Evolutionary conservation across 2,113 vertebrate species (phyloP).

Genomic region (Bujurquina vittata): DNA sequence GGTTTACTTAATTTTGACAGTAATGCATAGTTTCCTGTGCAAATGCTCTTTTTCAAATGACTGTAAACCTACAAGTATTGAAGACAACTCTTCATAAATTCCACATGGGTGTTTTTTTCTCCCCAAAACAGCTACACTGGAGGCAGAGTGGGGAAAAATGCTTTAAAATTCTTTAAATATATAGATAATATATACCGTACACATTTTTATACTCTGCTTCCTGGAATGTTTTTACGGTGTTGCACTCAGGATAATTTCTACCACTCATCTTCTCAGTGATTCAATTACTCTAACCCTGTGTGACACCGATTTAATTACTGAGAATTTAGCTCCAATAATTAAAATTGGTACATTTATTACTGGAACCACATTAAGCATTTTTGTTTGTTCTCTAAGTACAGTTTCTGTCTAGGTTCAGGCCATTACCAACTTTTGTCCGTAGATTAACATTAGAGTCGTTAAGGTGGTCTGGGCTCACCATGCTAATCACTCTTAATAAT

Average conservation of each 20-base stretch:
- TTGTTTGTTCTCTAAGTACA: background rate
- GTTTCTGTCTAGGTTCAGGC: background rate
- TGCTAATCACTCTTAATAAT: slow-evolving; percentile 30
- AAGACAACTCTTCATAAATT: background rate
- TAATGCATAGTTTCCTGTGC: background rate
- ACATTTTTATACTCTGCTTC: background rate
- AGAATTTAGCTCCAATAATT: background rate
- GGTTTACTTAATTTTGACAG: background rate
- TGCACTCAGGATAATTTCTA: background rate
- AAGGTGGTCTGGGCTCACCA: slow-evolving; percentile 28
- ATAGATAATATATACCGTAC: too few species aligned
- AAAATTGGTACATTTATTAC: background rate
- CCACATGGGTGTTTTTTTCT: background rate
- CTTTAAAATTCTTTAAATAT: background rate
- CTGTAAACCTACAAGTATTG: background rate
- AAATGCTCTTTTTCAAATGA: background rate
- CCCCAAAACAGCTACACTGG: background rate
- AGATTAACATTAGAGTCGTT: slow-evolving; percentile 10
- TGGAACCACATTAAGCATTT: background rate
- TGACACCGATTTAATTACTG: background rate
- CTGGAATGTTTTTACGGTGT: background rate
- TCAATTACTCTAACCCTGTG: background rate
- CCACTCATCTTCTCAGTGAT: background rate
- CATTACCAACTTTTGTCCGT: slow-evolving; percentile 1
- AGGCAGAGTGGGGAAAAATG: background rate